Conservation (phyloP, 2,797 vertebrate species). For the Neopelma chrysocephalum region DNA sequence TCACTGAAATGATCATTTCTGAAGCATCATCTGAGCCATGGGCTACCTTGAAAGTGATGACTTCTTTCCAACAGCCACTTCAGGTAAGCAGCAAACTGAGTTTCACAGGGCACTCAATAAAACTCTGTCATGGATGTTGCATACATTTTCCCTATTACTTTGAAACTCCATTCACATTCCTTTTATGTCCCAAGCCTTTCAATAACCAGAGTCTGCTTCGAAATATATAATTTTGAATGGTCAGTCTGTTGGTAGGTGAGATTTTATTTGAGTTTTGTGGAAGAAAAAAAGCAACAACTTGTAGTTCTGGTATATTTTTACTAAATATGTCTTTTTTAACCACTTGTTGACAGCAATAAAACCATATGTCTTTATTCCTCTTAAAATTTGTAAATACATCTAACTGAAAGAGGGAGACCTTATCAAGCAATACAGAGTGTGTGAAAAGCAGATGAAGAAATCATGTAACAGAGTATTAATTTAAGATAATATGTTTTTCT, state of each 20-base stretch:
- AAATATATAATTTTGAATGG: not conserved
- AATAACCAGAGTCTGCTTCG: not conserved
- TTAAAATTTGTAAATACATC: not conserved
- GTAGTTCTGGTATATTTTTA: not conserved
- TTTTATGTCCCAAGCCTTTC: not conserved
- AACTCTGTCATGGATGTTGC: accelerated
- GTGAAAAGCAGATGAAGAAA: not conserved
- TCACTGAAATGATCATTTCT: not conserved
- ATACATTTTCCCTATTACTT: not conserved
- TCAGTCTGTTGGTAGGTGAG: not conserved
- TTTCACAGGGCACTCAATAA: not conserved
- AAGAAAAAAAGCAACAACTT: not conserved
- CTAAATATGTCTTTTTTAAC: not conserved
- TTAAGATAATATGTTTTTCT: not conserved
- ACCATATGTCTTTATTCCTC: not conserved
- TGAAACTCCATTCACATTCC: not conserved
- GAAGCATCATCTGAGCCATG: not conserved
- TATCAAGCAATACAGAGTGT: not conserved
- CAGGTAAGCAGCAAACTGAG: not conserved
- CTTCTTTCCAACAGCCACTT: not conserved
- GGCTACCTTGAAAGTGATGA: not conserved
- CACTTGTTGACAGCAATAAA: not conserved
- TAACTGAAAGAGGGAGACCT: not conserved
- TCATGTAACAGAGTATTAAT: not conserved
- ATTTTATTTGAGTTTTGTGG: not conserved